Base-by-base conservation (phyloP, 1,140 invertebrate species). In the Archivesica marissinica region DNA sequence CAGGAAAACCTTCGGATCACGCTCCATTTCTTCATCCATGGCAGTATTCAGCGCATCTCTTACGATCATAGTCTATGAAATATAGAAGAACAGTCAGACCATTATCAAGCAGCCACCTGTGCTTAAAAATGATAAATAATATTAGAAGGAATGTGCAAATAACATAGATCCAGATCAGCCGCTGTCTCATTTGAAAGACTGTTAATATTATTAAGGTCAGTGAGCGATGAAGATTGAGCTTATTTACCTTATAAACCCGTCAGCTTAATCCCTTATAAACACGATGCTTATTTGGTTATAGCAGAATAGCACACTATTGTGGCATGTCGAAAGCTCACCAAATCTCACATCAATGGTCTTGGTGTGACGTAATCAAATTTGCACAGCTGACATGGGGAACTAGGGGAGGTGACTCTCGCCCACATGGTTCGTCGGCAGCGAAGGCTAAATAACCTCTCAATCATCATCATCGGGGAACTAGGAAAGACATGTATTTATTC, bases 41-140 rank as follows among this genome's bases (percentile, higher is more conserved):
- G 99, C 99, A 41, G 96, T 95, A 94, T 99, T 99, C 13, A 99
- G 94, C 20, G 99, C 99, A 97, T 99, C 99, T 92, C 99, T 95
- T 0, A 99, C 98, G 3, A 97, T 98, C 95, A 99, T 95, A 9
- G 64, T 68, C 78, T 70, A 23, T 33, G 56, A 54, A 1, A 23
- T 11, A 94, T 92, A 81, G 23, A 88, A 54, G 30, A 9, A 68
- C 13, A 85, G 20, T 20, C 17, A 17, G 30, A 23, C 9, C 30
- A 4, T n/a, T 25, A 64, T 15, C 30, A 30, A 17, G 23, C 17
- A 44, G 9, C 39, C 35, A 25, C 7, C 9, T 41, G 0, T 41
- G 56, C 13, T 39, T 2, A 41, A 13, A 4, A 33, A 25, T 4
- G 7, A 64, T 2, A 30, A 2, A 35, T 7, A 4, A 30, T 13